Evolutionary conservation across 2,888 invertebrate genomes (phyloP).

Genomic region (Tipula vernalis): DNA sequence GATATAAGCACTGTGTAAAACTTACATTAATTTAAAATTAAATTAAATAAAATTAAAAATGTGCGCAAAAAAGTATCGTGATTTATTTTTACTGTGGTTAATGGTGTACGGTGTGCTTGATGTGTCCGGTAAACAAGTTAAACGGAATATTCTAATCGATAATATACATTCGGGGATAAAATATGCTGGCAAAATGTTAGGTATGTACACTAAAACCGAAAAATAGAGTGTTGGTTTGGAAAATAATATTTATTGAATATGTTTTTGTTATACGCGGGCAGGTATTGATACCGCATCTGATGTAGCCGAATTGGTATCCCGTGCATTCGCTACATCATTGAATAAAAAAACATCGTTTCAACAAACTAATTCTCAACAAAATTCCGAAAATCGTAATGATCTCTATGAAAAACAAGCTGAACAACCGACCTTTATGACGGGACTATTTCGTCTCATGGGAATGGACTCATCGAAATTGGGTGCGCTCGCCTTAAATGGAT

Average conservation of each 20-base stretch:
- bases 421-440: conserved; percentile 21
- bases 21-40: background rate
- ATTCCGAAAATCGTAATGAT: conserved; percentile 14
- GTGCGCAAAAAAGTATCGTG: background rate
- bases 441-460: conserved; percentile 57
- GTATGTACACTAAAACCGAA: conserved; percentile 19
- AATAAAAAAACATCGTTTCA: conserved; percentile 19
- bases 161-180: conserved; percentile 30
- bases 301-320: conserved; percentile 48
- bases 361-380: background rate
- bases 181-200: conserved; percentile 32
- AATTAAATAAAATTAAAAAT: background rate
- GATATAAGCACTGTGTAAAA: background rate
- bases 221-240: no score
- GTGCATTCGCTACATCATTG: conserved; percentile 35
- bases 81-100: background rate
- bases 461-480: conserved; percentile 64
- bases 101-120: background rate
- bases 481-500: conserved; percentile 69
- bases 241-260: background rate
- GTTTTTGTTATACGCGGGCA: background rate
- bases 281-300: conserved; percentile 40
- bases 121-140: background rate
- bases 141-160: conserved; percentile 23
- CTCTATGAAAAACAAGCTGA: conserved; percentile 10